Evolutionary conservation across 2,113 vertebrate species (phyloP).

Genomic region (Menidia beryllina): DNA sequence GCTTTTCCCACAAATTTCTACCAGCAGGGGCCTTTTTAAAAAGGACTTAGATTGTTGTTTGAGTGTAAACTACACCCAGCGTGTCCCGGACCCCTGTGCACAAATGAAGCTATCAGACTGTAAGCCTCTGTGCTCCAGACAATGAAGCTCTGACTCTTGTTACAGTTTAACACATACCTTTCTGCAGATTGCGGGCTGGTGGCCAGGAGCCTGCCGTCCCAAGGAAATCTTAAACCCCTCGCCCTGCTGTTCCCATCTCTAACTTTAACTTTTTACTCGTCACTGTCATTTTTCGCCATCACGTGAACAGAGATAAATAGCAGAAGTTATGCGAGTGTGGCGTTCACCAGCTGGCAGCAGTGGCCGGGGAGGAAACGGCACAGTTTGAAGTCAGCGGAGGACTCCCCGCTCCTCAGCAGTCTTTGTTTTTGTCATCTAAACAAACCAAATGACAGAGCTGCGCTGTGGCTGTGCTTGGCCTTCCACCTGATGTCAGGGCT

Average conservation of each 20-base stretch:
- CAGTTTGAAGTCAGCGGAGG: not conserved
- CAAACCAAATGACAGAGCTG: constrained; percentile 13
- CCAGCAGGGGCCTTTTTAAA: constrained; percentile 31
- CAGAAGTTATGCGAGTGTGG: not conserved
- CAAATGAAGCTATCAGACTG: constrained; percentile 34
- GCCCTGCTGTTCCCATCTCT: not conserved
- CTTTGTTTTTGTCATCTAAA: not conserved
- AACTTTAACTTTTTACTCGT: not conserved
- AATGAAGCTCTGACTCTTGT: constrained; percentile 39
- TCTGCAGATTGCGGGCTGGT: constrained; percentile 4
- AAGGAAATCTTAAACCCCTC: not conserved
- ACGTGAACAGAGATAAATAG: not conserved
- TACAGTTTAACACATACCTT: constrained; percentile 9
- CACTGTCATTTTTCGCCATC: not conserved
- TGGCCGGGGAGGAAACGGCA: not conserved
- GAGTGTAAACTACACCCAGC: constrained; percentile 53
- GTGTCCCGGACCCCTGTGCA: constrained; percentile 42
- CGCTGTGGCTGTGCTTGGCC: constrained; percentile 6
- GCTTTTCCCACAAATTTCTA: constrained; percentile 66
- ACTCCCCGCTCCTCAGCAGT: not conserved
- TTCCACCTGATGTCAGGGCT: constrained; percentile 27
- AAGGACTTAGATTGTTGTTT: constrained; percentile 41
- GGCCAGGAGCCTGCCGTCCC: not conserved
- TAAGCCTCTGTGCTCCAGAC: constrained; percentile 41
- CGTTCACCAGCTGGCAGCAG: not conserved